phyloP scores from a whole-genome alignment of 2,113 vertebrate genomes.

The Camarhynchus parvulus region DNA sequence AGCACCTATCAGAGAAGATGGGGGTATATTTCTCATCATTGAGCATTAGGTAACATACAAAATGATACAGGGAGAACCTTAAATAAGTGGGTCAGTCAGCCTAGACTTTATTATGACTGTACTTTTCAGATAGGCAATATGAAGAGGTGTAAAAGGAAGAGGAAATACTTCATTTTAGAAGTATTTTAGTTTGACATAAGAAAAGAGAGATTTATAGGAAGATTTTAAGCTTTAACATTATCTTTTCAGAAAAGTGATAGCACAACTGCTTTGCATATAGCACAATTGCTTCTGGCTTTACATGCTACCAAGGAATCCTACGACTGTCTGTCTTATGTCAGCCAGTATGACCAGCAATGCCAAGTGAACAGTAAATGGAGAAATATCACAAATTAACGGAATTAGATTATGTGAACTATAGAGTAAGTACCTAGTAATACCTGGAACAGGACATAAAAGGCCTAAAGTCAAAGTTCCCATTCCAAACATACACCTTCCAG shows the following conservation, averaged over 20 bases:
- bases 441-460: not conserved
- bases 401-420: not conserved
- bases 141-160: not conserved
- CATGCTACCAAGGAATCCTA: not conserved
- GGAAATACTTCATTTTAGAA: not conserved
- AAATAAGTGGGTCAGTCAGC: not conserved
- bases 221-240: not conserved
- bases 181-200: not conserved
- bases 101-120: not conserved
- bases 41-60: not conserved
- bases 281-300: not conserved
- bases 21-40: not conserved
- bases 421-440: not conserved
- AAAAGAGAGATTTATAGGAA: not conserved
- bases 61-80: not conserved
- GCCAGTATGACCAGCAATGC: not conserved
- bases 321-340: not conserved
- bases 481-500: not conserved
- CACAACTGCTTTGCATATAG: not conserved
- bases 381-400: not conserved
- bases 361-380: not conserved
- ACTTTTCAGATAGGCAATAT: not conserved
- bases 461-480: not conserved
- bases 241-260: not conserved
- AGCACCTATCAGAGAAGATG: not conserved